A percentile compares a stretch with the other conserved stretches of the same genome.
Evolutionary conservation across 2,888 invertebrate genomes (phyloP).

Genomic region (Tethea ocularis): DNA sequence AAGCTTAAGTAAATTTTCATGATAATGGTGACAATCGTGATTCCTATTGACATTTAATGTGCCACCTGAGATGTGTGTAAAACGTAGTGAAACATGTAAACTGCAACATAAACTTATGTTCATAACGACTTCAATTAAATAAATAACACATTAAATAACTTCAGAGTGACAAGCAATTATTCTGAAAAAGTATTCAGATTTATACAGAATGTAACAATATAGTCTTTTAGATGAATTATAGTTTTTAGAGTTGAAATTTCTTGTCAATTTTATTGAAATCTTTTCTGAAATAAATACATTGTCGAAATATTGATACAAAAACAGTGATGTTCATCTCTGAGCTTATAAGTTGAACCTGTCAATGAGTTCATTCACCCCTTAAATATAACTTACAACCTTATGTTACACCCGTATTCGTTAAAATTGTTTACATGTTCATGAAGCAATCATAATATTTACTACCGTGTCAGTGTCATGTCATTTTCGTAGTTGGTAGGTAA

Average conservation of each 20-base stretch:
- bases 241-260: too few species aligned
- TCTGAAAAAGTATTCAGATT: neutral
- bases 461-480: neutral
- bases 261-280: too few species aligned
- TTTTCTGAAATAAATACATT: neutral
- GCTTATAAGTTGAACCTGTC: too few species aligned
- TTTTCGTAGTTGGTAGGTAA: neutral
- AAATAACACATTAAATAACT: conserved; percentile 10
- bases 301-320: too few species aligned
- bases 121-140: conserved; percentile 27
- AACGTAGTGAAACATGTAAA: conserved; percentile 31
- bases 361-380: neutral
- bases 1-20: neutral
- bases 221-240: neutral
- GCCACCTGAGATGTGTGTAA: conserved; percentile 31
- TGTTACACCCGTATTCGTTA: neutral
- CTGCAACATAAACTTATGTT: conserved; percentile 33
- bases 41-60: conserved; percentile 31
- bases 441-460: neutral
- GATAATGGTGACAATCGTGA: conserved; percentile 18
- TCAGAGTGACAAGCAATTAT: neutral
- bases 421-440: neutral
- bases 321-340: too few species aligned
- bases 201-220: neutral
- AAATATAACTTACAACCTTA: neutral